Base-by-base conservation (phyloP, 2,888 invertebrate species). In the Drepana falcataria region DNA sequence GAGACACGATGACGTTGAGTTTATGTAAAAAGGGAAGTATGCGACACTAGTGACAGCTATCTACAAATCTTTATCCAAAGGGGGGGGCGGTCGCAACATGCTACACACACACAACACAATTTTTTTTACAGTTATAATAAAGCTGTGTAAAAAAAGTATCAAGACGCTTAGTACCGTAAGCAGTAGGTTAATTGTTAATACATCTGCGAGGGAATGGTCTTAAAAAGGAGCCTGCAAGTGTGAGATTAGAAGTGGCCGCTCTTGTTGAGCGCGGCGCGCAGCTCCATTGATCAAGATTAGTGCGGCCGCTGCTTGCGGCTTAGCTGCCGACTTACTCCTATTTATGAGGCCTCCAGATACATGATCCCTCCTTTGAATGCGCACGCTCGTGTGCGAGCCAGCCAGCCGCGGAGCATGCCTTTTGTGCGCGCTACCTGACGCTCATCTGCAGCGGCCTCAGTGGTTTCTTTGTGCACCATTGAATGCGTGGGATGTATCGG, bases 201-300 rank as follows among this genome's bases (percentile, higher is more conserved):
- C 37, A 37, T 9, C 44, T 9, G 9, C 3, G 9, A 9, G 9
- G 9, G 44, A 9, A 44, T 1, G 9, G 44, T 44, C 6, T 44
- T 44, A 9, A 44, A 44, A 44, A 44, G 9, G 1, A 33, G 34
- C 9, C 34, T 33, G 51, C 40, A 40, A 51, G 40, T 51, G 40
- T 40, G 40, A 41, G 51, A 51, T 51, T 51, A 51, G 33, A 41
- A 40, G 40, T 51, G 33, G 40, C 37, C 40, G 21, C 35, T 48
- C 48, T 35, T 35, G 35, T 35, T 35, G 48, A 48, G 35, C 48
- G 33, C 9, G 37, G 21, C 21, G 5, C 33, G 33, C 51, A 33
- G 41, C 34, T 6, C 49, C 41, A 51, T 51, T 51, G 40, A 51
- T 51, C 51, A 51, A 51, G 51, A 51, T 51, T 49, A 49, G 37